phyloP scores from a whole-genome alignment of 2,888 invertebrate species.

The Spatulosminthurus flaviceps region DNA sequence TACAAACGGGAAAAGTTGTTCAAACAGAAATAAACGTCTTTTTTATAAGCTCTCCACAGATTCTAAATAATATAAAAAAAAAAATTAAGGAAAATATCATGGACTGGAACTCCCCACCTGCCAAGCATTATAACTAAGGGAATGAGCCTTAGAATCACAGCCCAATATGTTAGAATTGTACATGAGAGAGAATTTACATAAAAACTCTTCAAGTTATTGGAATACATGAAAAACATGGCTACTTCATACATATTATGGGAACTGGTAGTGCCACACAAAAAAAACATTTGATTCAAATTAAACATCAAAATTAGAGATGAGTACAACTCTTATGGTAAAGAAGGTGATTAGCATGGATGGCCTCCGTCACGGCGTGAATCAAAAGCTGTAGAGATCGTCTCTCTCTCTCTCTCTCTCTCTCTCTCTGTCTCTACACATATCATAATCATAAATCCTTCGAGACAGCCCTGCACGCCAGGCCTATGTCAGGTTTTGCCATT shows the following conservation, averaged over 20 bases:
- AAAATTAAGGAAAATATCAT: too few relatives aligned
- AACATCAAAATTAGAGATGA: conserved; percentile 20
- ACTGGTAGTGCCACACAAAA: background rate
- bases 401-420: too few relatives aligned
- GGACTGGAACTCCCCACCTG: too few relatives aligned
- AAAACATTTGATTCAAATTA: background rate
- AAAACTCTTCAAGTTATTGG: too few relatives aligned
- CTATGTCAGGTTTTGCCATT: conserved; percentile 6
- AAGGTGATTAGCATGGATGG: conserved; percentile 25
- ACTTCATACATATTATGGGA: background rate
- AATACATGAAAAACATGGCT: too few relatives aligned
- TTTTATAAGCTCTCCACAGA: too few relatives aligned
- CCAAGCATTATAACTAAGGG: too few relatives aligned
- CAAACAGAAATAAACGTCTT: too few relatives aligned
- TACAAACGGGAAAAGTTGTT: background rate
- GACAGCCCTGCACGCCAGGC: conserved; percentile 9
- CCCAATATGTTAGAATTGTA: too few relatives aligned
- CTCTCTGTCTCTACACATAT: background rate
- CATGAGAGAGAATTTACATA: too few relatives aligned
- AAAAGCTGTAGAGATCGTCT: conserved; percentile 15
- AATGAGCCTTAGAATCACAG: too few relatives aligned
- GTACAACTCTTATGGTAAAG: conserved; percentile 4
- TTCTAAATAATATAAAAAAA: too few relatives aligned
- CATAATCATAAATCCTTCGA: conserved; percentile 19
- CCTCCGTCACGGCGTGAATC: conserved; percentile 20